Evolutionary conservation across 2,888 invertebrate genomes (phyloP).

Genomic region (Prenolepis imparis): DNA sequence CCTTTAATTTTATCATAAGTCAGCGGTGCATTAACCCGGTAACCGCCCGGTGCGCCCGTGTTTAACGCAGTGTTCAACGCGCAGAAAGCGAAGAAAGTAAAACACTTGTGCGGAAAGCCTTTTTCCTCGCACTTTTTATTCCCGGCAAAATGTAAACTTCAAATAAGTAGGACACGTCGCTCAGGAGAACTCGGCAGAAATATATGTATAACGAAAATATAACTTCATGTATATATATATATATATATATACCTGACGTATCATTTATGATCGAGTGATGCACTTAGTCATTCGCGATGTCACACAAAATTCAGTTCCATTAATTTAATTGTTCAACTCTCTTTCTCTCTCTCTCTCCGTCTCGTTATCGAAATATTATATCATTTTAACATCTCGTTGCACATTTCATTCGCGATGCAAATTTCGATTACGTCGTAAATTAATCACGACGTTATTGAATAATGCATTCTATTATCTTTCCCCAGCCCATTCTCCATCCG

Average conservation of each 20-base stretch:
- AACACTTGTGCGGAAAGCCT: slow-evolving; percentile 20
- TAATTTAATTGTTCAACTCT: neutral
- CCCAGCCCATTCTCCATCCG: neutral
- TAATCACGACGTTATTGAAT: slow-evolving; percentile 43
- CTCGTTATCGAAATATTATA: neutral
- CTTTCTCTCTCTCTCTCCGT: neutral
- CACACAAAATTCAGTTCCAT: neutral
- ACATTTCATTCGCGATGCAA: slow-evolving; percentile 1
- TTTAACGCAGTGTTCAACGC: slow-evolving; percentile 40
- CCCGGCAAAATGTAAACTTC: slow-evolving; percentile 45
- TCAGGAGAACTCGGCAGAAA: neutral
- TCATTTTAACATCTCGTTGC: neutral
- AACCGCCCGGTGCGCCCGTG: slow-evolving; percentile 14
- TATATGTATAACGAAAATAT: neutral
- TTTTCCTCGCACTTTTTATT: slow-evolving; percentile 35
- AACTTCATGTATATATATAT: neutral
- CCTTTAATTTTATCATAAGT: slow-evolving; percentile 36
- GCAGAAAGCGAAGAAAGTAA: slow-evolving; percentile 38
- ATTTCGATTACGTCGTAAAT: slow-evolving; percentile 13
- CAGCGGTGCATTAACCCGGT: slow-evolving; percentile 50
- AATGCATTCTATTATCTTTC: slow-evolving; percentile 29
- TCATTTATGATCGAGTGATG: neutral
- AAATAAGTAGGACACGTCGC: slow-evolving; percentile 35
- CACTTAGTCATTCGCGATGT: neutral
- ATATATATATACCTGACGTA: neutral